These are phyloP conservation scores for Carassius carassius DNA, from an alignment of 2,113 vertebrate species.

Conservation along the genomic window DNA sequence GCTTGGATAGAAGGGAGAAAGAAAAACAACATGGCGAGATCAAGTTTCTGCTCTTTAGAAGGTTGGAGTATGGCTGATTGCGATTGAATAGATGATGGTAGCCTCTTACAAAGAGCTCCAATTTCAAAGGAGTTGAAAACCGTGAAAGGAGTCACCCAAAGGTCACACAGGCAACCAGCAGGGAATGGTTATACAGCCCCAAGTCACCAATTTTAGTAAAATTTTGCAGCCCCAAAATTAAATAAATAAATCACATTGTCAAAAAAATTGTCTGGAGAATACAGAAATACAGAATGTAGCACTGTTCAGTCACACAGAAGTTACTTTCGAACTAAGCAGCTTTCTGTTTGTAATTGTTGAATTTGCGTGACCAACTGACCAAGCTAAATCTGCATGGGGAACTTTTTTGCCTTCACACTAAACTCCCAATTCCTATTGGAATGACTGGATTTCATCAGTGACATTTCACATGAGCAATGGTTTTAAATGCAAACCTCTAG, in stretches of 20 bases:
- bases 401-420: not conserved
- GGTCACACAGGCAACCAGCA: slow-evolving; percentile 1
- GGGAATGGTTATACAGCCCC: not conserved
- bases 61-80: slow-evolving; percentile 7
- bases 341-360: not conserved
- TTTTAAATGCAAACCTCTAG: no score
- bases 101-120: not conserved
- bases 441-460: no score
- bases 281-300: no score
- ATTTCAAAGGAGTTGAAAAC: slow-evolving; percentile 23
- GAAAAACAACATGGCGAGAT: slow-evolving; percentile 32
- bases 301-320: not conserved
- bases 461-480: no score
- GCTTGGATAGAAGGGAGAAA: not conserved
- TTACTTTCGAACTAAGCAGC: not conserved
- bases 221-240: not conserved
- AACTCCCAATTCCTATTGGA: no score
- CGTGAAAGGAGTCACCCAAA: slow-evolving; percentile 2
- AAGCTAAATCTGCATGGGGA: no score
- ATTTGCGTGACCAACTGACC: not conserved
- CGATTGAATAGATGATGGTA: not conserved
- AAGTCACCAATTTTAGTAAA: not conserved
- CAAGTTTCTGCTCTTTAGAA: slow-evolving; percentile 38
- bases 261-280: not conserved
- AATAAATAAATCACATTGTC: no score